Evolutionary conservation across 2,888 invertebrate species (phyloP), one percentile per base, ranked within the genome.

Genomic region (Eupithecia subumbrata): DNA sequence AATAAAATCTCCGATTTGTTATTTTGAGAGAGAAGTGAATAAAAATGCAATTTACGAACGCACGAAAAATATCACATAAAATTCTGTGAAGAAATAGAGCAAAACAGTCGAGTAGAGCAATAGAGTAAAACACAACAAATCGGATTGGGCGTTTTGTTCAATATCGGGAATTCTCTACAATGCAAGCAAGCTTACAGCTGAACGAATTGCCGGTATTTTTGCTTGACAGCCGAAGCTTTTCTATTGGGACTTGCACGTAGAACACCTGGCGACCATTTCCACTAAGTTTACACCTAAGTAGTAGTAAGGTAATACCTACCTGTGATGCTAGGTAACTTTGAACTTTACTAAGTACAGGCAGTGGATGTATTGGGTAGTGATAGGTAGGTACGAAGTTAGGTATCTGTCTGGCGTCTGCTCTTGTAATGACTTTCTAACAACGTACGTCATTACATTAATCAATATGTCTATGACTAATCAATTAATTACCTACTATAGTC

Each of bases 131-230:
- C 64, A 64, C 43, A 68, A 68, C 56, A 70, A 45, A 68, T 43
- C 43, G 25, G 43, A 68, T 68, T 43, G 40, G 37, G 60, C 22
- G 22, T 60, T 22, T 60, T 70, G 40, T 63, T 30, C 71, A 9
- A 52, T 63, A 71, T 63, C 40, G 73, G 56, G 56, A 68, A 72
- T 64, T 64, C 64, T 64, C 64, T 22, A 60, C 34, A 72, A 48
- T 12, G 22, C 63, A 14, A 43, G 45, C 45, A 70, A 37, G 52
- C 22, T 56, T 25, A 37, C 43, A 43, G 40, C 43, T 67, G 30
- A 48, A 67, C 66, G 16, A 48, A 68, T 56, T 68, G 37, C n/a
- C 25, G 69, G 67, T 71, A 67, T 69, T 75, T 63, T 68, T 43
- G 8, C 43, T 71, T 43, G 43, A 60, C 37, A 22, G 5, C 22